These are phyloP conservation scores for Aphidius ervi DNA, from an alignment of 1,140 invertebrate genomes.

Conservation along the genomic window DNA sequence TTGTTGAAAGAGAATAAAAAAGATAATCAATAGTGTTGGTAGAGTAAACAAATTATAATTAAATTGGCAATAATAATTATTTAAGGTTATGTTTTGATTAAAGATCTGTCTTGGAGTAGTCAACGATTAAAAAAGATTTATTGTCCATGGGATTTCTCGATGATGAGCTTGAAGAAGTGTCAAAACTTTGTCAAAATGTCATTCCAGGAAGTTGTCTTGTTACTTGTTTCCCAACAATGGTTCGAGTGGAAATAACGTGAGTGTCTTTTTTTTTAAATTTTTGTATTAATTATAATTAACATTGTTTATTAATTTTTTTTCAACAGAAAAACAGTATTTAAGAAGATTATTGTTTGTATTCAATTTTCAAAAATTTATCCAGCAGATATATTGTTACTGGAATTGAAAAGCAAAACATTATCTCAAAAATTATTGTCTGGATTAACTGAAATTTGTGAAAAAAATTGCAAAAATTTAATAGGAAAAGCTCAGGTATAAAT, in stretches of 20 bases:
- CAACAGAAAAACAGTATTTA: constrained; percentile 58
- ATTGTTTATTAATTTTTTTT: constrained; percentile 16
- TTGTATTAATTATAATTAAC: neutral
- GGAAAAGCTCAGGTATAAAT: constrained; percentile 57
- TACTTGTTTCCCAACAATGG: constrained; percentile 63
- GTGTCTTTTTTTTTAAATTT: constrained; percentile 16
- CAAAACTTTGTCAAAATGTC: constrained; percentile 60
- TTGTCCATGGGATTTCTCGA: constrained; percentile 60
- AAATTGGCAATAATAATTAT: too few relatives aligned
- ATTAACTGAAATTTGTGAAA: constrained; percentile 63
- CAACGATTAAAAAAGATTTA: too few relatives aligned
- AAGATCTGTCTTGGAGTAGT: too few relatives aligned
- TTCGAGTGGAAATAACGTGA: constrained; percentile 66
- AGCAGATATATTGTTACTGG: constrained; percentile 56
- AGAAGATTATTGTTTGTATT: constrained; percentile 62
- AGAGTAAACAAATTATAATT: too few relatives aligned
- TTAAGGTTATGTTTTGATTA: too few relatives aligned
- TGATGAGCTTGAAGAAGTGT: constrained; percentile 63
- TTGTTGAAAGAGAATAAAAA: too few relatives aligned
- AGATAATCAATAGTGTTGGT: too few relatives aligned
- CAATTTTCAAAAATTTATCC: constrained; percentile 67
- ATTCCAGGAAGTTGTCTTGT: constrained; percentile 61
- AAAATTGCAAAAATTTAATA: constrained; percentile 60
- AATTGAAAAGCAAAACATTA: constrained; percentile 70
- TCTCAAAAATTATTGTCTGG: constrained; percentile 62